Evolutionary conservation across 2,113 vertebrate species (phyloP), one percentile per base, ranked within the genome.

Genomic region (Nesogale talazaci): DNA sequence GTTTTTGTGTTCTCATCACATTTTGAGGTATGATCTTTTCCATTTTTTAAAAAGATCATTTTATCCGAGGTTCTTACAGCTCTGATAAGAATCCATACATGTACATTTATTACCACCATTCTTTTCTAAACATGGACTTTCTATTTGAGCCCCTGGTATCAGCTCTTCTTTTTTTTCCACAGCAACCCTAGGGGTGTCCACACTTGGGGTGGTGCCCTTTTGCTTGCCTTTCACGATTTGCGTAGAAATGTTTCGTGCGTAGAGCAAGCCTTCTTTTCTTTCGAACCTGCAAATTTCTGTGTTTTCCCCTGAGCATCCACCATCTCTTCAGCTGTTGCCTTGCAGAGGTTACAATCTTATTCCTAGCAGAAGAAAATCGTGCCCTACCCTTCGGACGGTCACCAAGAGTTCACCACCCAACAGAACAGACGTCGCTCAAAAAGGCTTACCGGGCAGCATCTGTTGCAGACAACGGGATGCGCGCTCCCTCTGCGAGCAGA

Each of bases 401-500:
- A 20, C 6, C 0, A 29, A 23, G 34, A 19, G 10, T 42, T 88
- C 61, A 42, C 25, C 86, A 12, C 34, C 52, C 88, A 38, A 0
- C 29, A 27, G 16, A 56, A 61, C 88, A 63, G 46, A 57, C 3
- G 10, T 38, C 61, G 15, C 77, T 63, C 0, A 4, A 9, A 36
- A 91, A 83, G 61, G 56, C 56, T 2, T 38, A 17, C 16, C 27
- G 2, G 72, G 59, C 16, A 67, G 31, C 61, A 76, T 80, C 19
- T 59, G 38, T 85, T 70, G 59, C 76, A 76, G 56, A 80, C 83
- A 20, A 61, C 83, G 89, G 95, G 93, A 72, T 9, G 25, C 25
- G 14, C 31, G 38, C 72, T 76, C 38, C 56, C 31, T 46, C 8
- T 19, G 11, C 15, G 52, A 92, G 46, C 70, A 75, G 89, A 67